Evolutionary conservation across 2,888 invertebrate species (phyloP).

Genomic region (Mellilla xanthometata): DNA sequence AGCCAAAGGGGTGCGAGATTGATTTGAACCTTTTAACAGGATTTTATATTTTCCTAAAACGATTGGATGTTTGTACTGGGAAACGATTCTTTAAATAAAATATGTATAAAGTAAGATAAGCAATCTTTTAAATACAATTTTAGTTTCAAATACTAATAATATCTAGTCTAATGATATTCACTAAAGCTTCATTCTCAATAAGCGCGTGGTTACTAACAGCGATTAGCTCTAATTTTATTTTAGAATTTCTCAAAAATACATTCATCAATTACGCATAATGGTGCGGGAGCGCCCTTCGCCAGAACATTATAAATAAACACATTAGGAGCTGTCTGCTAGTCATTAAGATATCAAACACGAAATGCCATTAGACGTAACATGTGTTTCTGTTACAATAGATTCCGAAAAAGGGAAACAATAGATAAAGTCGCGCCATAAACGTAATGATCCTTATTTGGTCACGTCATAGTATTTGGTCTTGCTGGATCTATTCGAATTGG

Average conservation of each 20-base stretch:
- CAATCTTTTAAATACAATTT: no score
- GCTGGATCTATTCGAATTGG: neutral
- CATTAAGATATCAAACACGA: slow-evolving; percentile 14
- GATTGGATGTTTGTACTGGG: slow-evolving; percentile 18
- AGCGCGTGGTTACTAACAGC: slow-evolving; percentile 1
- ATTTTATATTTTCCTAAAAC: slow-evolving; percentile 26
- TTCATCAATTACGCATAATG: neutral
- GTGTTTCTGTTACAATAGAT: slow-evolving; percentile 6
- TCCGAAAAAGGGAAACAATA: slow-evolving; percentile 16
- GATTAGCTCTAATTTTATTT: slow-evolving; percentile 1
- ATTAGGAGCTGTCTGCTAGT: slow-evolving; percentile 6
- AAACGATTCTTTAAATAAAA: slow-evolving; percentile 10
- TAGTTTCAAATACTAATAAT: no score
- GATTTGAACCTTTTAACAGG: slow-evolving; percentile 26
- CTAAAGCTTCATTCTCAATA: neutral
- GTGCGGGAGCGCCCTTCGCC: neutral
- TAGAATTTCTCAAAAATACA: slow-evolving; percentile 2
- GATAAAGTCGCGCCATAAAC: slow-evolving; percentile 3
- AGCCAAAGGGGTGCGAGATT: slow-evolving; percentile 27
- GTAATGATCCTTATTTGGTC: slow-evolving; percentile 4
- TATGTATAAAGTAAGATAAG: neutral
- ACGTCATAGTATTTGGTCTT: slow-evolving; percentile 1
- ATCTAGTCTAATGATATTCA: no score
- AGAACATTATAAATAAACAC: slow-evolving; percentile 10
- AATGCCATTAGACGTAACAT: slow-evolving; percentile 14